Percentiles rank a stretch among this genome's conserved stretches.
These are phyloP conservation scores for Anas platyrhynchos DNA, from an alignment of 2,113 vertebrate genomes.

Conservation along the genomic window DNA sequence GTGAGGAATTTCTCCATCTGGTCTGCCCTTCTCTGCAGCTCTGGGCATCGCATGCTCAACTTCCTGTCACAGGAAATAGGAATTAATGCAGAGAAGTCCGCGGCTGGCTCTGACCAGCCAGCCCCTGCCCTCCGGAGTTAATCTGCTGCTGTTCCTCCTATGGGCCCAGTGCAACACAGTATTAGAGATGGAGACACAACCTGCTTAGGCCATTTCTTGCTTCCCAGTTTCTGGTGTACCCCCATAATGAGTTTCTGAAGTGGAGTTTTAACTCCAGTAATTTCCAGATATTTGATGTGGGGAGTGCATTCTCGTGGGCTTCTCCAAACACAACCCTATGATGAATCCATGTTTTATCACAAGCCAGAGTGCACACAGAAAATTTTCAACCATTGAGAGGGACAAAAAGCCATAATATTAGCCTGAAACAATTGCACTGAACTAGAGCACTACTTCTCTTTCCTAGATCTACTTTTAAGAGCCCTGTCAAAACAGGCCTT, in stretches of 20 bases:
- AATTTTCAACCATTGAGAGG: background rate
- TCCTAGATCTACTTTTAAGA: constrained; percentile 76
- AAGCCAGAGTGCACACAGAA: background rate
- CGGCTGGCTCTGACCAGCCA: background rate
- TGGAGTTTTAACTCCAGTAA: background rate
- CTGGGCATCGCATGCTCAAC: background rate
- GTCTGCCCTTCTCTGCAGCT: background rate
- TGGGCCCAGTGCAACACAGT: background rate
- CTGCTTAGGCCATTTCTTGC: background rate
- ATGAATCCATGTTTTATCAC: background rate
- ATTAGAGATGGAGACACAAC: background rate
- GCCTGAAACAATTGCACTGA: constrained; percentile 52
- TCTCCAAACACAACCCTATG: background rate
- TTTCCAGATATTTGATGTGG: background rate
- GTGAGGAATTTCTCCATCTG: background rate
- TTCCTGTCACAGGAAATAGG: background rate
- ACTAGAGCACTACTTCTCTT: constrained; percentile 70
- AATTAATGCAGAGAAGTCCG: background rate
- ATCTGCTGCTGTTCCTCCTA: background rate
- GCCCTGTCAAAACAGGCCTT: constrained; percentile 89
- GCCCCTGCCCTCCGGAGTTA: background rate
- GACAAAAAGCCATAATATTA: constrained; percentile 16
- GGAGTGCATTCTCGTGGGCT: background rate
- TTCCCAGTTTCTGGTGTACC: background rate
- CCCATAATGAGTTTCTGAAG: background rate